Evolutionary conservation across 2,888 invertebrate species (phyloP), one percentile per base, ranked within the genome.

Genomic region (Ceriagrion tenellum): DNA sequence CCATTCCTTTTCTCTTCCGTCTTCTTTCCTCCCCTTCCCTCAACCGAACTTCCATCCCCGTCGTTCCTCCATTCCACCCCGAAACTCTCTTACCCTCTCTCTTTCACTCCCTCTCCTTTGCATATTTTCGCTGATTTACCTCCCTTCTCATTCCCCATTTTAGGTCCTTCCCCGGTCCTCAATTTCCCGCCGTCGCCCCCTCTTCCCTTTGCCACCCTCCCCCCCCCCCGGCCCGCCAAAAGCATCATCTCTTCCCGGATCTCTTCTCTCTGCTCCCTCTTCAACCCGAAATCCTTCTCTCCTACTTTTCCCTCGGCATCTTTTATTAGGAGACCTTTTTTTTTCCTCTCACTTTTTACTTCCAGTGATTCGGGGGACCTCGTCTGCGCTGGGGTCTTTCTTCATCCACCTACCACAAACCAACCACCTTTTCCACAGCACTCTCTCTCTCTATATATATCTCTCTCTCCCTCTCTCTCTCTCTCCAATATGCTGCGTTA

Each of bases 51-150:
- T 16, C 16, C 56, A 16, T 56, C 10, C 56, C 16, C 56, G 56
- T 56, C n/a, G n/a, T n/a, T n/a, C n/a, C n/a, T n/a, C n/a, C n/a
- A n/a, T 56, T 56, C 63, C 63, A 63, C 16, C 63, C 20, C 63
- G 12, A 63, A 23, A 6, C 23, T 6, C 63, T 23, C 16, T 63
- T 23, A 23, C 20, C 63, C 23, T 13, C 63, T 20, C 63, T 20
- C n/a, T 30, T 74, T 4, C 35, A 2, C 30, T 13, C 81, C n/a
- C 30, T 81, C 30, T 81, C 18, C 81, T 81, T 81, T 35, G 81
- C 81, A 81, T 81, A 81, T 81, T 81, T 35, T 35, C 26, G 16
- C 81, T 81, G 30, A 81, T 81, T 81, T 81, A 35, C 81, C 81
- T 35, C 26, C 35, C 81, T 81, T 81, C 30, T 35, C 10, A 16